Base-by-base conservation (phyloP, 2,113 vertebrate species). In the Syngnathus floridae region DNA sequence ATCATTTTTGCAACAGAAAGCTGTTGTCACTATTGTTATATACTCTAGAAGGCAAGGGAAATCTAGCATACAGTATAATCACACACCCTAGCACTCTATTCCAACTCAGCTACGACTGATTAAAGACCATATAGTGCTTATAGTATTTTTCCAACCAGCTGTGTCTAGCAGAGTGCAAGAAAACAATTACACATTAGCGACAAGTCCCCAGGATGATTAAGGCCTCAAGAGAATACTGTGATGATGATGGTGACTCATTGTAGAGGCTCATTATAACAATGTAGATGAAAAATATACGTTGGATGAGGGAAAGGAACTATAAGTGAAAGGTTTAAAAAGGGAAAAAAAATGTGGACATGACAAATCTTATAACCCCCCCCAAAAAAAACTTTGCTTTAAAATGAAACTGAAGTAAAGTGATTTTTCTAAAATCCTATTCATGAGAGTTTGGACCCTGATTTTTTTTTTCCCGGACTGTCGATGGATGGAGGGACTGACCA, bases 251-350 rank as follows among this genome's bases (percentile, higher is more conserved):
- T 61, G 57, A 46, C 36, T 49, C 37, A 8, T 62, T 37, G 54
- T 65, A 67, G 37, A 35, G 12, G 12, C 67, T 17, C 37, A 62
- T 69, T 58, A 69, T 74, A 66, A 71, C n/a, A 21, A 31, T 43
- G 22, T 38, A 58, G 67, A 55, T 67, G 58, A 62, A 64, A 35
- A 72, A 56, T 48, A 52, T 52, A 6, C 16, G 14, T 21, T 56
- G 5, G 26, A 35, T 31, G 26, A 6, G 1, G 26, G 21, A 56
- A 31, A 35, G 12, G 54, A 14, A 35, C 19, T n/a, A 55, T 5
- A 31, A 31, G 1, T n/a, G 7, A n/a, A 49, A 49, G 17, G n/a
- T 49, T 7, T 49, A n/a, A 49, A n/a, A 46, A 46, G 16, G 16
- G 4, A 45, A 45, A 13, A 45, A 13, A 49, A 49, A 19, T 40